Base-by-base conservation (phyloP, 2,113 vertebrate genomes). In the Chamaetylas fuelleborni region DNA sequence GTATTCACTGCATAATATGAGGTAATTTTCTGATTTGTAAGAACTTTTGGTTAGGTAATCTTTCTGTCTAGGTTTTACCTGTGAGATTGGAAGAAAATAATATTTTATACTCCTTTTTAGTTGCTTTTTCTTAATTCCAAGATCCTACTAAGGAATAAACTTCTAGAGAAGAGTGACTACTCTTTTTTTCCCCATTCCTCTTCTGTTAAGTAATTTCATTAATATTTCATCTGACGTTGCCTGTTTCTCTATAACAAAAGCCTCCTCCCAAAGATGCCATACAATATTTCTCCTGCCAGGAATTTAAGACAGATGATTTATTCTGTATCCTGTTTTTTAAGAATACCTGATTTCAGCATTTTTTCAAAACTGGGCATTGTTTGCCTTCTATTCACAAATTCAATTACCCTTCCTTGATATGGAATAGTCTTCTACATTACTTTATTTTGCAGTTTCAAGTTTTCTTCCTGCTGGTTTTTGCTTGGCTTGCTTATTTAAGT, bases 401-500 rank as follows among this genome's bases (percentile, higher is more conserved):
- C 93, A 96, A 66, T 97, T 96, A 95, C 81, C 53, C 43, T 94
- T 94, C 62, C 76, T 91, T 88, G 53, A 77, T 93, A 95, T 58
- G 58, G 61, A 95, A 94, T 34, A 90, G 61, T 77, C 79, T 94
- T 81, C 80, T 90, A 94, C 50, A 95, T 91, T 87, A 93, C 91
- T 97, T 96, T 91, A 90, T 94, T 96, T 93, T 92, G 69, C 86
- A 94, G 54, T 74, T 96, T 62, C 51, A 80, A 95, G 42, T 97
- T 95, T 96, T 77, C 50, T 93, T 97, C 71, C 80, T 87, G 85
- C 33, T 92, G 71, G 28, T 90, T 96, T 97, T 93, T 93, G 94
- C 93, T 97, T 97, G 92, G 71, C 66, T 97, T 93, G 87, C 95
- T 96, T 93, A 84, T 93, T 90, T 83, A 74, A 91, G 22, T 69